A percentile compares a stretch with the other conserved stretches of the same genome.
phyloP scores from a whole-genome alignment of 2,888 invertebrate species.

The Ligdia adustata region DNA sequence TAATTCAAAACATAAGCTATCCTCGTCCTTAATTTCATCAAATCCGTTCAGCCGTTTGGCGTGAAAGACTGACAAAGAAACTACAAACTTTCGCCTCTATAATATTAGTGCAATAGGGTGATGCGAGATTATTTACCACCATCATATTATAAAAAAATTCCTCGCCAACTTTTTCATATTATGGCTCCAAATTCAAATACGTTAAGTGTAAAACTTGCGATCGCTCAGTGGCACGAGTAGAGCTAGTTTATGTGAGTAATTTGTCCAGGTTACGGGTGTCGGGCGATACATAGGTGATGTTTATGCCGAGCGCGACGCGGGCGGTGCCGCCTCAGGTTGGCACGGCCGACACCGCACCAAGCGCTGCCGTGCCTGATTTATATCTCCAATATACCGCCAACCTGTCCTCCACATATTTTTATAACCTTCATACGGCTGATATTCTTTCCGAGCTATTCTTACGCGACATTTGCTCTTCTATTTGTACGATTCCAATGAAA shows the following conservation, averaged over 20 bases:
- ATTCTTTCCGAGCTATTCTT: slow-evolving; percentile 41
- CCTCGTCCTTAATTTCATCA: too few species aligned
- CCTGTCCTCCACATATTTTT: slow-evolving; percentile 79
- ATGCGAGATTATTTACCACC: too few species aligned
- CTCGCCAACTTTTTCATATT: too few species aligned
- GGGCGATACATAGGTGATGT: slow-evolving; percentile 48
- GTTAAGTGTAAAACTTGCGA: too few species aligned
- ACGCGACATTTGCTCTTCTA: slow-evolving; percentile 57
- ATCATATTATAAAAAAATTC: too few species aligned
- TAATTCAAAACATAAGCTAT: too few species aligned
- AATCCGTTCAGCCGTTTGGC: too few species aligned
- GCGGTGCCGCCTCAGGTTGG: slow-evolving; percentile 55
- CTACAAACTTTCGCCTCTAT: too few species aligned
- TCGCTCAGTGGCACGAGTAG: neutral
- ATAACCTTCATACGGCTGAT: slow-evolving; percentile 67
- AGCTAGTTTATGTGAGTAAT: slow-evolving; percentile 6
- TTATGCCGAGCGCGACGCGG: slow-evolving; percentile 45
- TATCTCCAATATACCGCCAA: slow-evolving; percentile 78
- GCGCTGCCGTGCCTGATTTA: slow-evolving; percentile 72
- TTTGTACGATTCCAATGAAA: slow-evolving; percentile 38
- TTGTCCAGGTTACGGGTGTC: slow-evolving; percentile 13
- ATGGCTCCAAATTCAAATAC: too few species aligned
- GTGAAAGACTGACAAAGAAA: too few species aligned
- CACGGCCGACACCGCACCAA: slow-evolving; percentile 49
- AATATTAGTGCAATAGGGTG: too few species aligned